Evolutionary conservation across 2,888 invertebrate genomes (phyloP).

Genomic region (Serrognathus titanus): DNA sequence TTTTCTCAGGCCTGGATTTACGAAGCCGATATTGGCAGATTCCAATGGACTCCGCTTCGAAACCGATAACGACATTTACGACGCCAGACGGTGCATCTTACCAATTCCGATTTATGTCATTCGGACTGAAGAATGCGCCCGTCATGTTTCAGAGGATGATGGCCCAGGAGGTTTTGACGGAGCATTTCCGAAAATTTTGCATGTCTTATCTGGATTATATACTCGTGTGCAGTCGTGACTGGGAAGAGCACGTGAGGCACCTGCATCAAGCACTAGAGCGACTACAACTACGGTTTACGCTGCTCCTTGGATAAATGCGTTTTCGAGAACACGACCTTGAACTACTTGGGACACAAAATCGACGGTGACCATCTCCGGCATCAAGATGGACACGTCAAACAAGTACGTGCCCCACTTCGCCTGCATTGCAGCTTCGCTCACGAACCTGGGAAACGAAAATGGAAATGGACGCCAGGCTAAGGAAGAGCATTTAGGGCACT

Average conservation of each 20-base stretch:
- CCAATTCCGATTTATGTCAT: constrained; percentile 28
- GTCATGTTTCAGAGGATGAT: constrained; percentile 22
- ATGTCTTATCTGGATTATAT: constrained; percentile 30
- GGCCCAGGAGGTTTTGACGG: constrained; percentile 15
- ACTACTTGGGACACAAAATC: constrained; percentile 31
- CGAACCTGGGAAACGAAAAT: no score
- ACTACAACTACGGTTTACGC: constrained; percentile 24
- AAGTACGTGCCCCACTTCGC: constrained; percentile 28
- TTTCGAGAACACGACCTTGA: constrained; percentile 26
- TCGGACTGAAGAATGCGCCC: constrained; percentile 26
- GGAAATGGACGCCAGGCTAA: no score
- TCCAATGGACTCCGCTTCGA: constrained; percentile 14
- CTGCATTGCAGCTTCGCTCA: not conserved
- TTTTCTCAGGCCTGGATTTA: constrained; percentile 26
- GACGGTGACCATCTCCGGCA: constrained; percentile 25
- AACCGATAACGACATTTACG: constrained; percentile 36
- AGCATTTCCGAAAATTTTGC: constrained; percentile 5
- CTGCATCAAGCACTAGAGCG: constrained; percentile 20
- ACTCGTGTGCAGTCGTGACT: constrained; percentile 21
- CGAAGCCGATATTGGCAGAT: constrained; percentile 30
- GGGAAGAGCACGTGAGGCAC: constrained; percentile 18
- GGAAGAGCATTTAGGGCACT: no score
- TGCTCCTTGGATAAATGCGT: constrained; percentile 29
- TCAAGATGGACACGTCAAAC: constrained; percentile 28
- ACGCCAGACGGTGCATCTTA: constrained; percentile 30